Conservation (phyloP, 1,140 invertebrate genomes). For the Potamilus streckersoni region DNA sequence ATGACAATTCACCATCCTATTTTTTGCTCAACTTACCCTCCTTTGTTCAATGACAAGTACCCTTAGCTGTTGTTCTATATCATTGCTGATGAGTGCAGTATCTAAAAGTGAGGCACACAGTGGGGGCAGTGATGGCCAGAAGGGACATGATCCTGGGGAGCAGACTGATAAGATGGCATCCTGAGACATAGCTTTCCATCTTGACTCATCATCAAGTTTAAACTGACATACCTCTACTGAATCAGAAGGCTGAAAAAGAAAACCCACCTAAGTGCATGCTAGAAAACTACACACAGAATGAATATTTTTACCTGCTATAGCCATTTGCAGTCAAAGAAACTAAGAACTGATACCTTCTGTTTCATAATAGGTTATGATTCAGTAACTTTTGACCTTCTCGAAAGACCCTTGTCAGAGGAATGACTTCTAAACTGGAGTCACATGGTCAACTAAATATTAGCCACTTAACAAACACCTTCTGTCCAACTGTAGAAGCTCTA, state of each 20-base stretch:
- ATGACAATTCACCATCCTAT: too few species aligned
- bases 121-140: constrained; percentile 60
- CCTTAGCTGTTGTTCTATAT: constrained; percentile 65
- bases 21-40: constrained; percentile 45
- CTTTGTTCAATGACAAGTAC: constrained; percentile 61
- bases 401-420: too few species aligned
- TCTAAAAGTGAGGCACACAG: constrained; percentile 57
- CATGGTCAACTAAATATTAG: too few species aligned
- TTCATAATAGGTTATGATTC: too few species aligned
- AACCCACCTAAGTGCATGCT: background rate
- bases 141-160: constrained; percentile 41
- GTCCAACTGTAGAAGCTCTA: too few species aligned
- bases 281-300: too few species aligned
- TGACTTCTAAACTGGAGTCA: too few species aligned
- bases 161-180: constrained; percentile 66
- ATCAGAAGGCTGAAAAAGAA: constrained; percentile 52
- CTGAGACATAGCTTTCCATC: constrained; percentile 68
- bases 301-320: too few species aligned
- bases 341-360: too few species aligned
- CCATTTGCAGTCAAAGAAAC: too few species aligned
- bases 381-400: too few species aligned
- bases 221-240: constrained; percentile 64
- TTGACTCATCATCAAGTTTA: constrained; percentile 61
- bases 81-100: constrained; percentile 57
- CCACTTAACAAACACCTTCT: too few species aligned